A percentile compares a stretch with the other conserved stretches of the same genome.
Evolutionary conservation across 2,797 vertebrate species (phyloP).

Genomic region (Cynopterus sphinx): DNA sequence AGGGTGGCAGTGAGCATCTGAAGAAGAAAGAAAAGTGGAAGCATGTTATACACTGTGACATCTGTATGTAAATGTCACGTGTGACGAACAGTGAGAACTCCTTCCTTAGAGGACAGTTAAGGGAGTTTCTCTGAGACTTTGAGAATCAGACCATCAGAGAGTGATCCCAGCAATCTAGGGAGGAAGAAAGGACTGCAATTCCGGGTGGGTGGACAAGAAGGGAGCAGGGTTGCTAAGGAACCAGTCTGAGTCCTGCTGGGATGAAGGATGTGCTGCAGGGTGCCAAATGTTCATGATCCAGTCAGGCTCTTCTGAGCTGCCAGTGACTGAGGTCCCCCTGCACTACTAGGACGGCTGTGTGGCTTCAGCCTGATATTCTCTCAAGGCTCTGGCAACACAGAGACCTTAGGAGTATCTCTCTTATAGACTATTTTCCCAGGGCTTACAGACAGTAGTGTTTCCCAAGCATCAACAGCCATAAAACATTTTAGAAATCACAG

Average conservation of each 20-base stretch:
- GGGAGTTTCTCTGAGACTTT: neutral
- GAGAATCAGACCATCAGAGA: neutral
- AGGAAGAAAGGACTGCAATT: neutral
- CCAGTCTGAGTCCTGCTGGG: neutral
- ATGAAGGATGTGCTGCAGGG: neutral
- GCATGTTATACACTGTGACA: neutral
- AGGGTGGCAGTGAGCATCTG: neutral
- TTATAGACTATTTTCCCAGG: neutral
- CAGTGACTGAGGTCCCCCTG: neutral
- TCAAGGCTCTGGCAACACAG: neutral
- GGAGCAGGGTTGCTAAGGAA: conserved; percentile 52
- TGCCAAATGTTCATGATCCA: neutral
- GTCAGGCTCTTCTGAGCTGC: neutral
- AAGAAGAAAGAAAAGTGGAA: neutral
- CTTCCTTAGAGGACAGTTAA: neutral
- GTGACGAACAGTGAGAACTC: neutral
- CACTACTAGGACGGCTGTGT: neutral
- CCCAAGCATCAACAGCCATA: neutral
- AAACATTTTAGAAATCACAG: conserved; percentile 14
- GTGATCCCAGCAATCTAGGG: neutral
- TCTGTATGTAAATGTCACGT: neutral
- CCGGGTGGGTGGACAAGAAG: neutral
- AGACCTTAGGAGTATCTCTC: neutral
- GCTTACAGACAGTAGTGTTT: neutral
- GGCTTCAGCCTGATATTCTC: neutral